Percentiles rank a stretch among this genome's conserved stretches.
Evolutionary conservation across 2,113 vertebrate species (phyloP).

Genomic region (Colaptes auratus): DNA sequence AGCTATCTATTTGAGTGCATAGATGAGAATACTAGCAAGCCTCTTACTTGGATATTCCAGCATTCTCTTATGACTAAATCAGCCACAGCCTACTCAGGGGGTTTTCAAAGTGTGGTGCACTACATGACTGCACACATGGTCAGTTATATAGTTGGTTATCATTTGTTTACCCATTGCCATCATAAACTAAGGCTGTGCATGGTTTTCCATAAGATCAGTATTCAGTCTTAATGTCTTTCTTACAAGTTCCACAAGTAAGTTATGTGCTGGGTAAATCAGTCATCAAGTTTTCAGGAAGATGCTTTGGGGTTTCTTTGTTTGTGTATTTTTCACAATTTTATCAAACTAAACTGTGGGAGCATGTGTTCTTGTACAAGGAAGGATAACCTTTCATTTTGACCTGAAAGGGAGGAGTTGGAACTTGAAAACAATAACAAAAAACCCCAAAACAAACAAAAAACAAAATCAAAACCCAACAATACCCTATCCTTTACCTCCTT

Average conservation of each 20-base stretch:
- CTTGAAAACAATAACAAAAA: neutral
- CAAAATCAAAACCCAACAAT: too few species aligned
- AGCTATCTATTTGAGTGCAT: neutral
- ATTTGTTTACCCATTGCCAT: neutral
- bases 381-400: neutral
- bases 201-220: neutral
- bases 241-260: neutral
- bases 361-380: neutral
- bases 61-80: fast-evolving
- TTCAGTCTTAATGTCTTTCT: neutral
- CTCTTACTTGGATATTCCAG: neutral
- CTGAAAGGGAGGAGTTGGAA: neutral
- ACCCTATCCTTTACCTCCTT: too few species aligned
- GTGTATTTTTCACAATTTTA: neutral
- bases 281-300: neutral
- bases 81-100: fast-evolving
- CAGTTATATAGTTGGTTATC: neutral
- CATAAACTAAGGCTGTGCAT: neutral
- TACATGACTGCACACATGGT: neutral
- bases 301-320: neutral
- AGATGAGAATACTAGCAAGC: neutral
- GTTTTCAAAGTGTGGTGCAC: neutral
- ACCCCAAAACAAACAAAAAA: too few species aligned
- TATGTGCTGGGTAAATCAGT: neutral
- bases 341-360: neutral